Conservation (phyloP, 2,113 vertebrate species). For the Periophthalmodon schlosseri region DNA sequence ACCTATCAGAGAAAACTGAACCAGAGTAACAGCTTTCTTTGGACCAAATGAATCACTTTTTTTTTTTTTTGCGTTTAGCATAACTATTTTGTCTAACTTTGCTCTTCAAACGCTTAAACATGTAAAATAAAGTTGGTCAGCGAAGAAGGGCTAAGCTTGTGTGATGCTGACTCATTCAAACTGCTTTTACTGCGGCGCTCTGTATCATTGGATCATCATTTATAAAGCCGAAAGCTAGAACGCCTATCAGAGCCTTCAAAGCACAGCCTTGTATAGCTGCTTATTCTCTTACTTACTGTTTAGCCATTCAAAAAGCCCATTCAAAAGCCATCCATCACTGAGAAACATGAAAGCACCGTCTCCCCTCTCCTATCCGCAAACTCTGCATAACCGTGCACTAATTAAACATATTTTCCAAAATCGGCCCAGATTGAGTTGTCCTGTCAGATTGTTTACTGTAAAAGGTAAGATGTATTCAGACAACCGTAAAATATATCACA, state of each 20-base stretch:
- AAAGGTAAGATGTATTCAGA: slow-evolving; percentile 47
- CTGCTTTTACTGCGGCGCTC: background rate
- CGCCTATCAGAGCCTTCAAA: background rate
- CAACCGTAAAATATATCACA: slow-evolving; percentile 4
- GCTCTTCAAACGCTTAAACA: background rate
- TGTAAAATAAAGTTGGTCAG: background rate
- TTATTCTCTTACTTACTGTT: slow-evolving; percentile 8
- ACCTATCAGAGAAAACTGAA: background rate
- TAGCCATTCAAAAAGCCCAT: background rate
- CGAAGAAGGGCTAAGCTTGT: background rate
- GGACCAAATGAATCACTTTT: background rate
- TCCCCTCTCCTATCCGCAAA: background rate
- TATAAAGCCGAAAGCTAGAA: background rate
- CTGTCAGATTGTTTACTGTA: slow-evolving; percentile 61
- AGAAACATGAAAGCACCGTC: slow-evolving; percentile 58
- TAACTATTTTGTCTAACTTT: background rate
- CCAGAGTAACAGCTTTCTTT: background rate
- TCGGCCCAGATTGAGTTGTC: slow-evolving; percentile 54
- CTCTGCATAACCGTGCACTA: slow-evolving; percentile 45
- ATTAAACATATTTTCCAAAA: slow-evolving; percentile 44
- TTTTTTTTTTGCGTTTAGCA: background rate
- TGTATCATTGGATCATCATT: slow-evolving; percentile 2
- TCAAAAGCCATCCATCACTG: slow-evolving; percentile 34
- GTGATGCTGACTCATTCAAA: background rate
- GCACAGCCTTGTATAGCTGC: background rate